A percentile compares a stretch with the other conserved stretches of the same genome.
These are phyloP conservation scores for Delia radicum DNA, from an alignment of 1,140 invertebrate species.

Conservation along the genomic window DNA sequence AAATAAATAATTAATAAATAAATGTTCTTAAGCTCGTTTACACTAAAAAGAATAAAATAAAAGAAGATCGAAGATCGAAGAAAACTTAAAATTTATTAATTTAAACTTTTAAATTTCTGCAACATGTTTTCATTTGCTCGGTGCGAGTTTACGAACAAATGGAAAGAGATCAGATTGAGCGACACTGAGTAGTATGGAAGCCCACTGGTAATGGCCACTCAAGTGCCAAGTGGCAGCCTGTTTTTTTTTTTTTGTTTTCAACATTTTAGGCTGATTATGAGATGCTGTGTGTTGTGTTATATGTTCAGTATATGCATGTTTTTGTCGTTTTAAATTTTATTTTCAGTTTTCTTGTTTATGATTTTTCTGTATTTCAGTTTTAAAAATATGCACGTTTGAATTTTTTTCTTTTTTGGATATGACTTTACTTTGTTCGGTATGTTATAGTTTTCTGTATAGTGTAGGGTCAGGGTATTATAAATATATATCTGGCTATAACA, in stretches of 20 bases:
- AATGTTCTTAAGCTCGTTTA: too few species aligned
- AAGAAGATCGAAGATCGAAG: too few species aligned
- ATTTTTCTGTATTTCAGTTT: background rate
- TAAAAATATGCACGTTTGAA: background rate
- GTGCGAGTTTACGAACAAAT: too few species aligned
- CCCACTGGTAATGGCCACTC: background rate
- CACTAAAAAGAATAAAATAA: too few species aligned
- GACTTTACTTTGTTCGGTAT: background rate
- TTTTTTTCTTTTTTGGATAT: too few species aligned
- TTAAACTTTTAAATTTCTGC: background rate
- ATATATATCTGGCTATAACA: conserved; percentile 1
- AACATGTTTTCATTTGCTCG: too few species aligned
- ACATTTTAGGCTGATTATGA: background rate
- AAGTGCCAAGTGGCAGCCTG: background rate
- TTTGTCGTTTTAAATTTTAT: background rate
- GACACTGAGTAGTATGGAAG: too few species aligned
- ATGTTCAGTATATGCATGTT: background rate
- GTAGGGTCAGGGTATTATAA: conserved; percentile 15
- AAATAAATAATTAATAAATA: too few species aligned
- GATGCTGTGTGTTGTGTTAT: background rate
- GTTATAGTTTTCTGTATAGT: background rate
- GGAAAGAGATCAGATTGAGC: too few species aligned
- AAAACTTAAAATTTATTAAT: too few species aligned
- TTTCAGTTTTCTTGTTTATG: background rate
- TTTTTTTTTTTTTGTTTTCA: background rate